phyloP scores from a whole-genome alignment of 2,113 vertebrate genomes.

The Cacatua alba region DNA sequence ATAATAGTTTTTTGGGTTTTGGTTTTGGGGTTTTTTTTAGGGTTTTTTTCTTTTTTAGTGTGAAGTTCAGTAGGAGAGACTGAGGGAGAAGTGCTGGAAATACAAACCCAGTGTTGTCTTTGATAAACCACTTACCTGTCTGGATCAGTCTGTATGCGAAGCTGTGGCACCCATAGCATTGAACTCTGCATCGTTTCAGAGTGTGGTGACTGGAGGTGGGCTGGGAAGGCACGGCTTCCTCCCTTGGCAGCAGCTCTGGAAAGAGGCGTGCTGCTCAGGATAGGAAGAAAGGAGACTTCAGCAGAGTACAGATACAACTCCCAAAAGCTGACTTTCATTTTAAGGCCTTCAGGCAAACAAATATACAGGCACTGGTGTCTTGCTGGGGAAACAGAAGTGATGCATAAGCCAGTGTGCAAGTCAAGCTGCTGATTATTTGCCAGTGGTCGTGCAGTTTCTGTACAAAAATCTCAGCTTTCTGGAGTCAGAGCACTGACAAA shows the following conservation, averaged over 20 bases:
- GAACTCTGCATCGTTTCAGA: rapidly evolving
- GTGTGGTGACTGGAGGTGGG: not conserved
- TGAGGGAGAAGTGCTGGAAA: not conserved
- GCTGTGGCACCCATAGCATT: rapidly evolving
- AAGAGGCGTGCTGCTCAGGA: not conserved
- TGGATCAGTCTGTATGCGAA: rapidly evolving
- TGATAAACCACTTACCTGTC: not conserved
- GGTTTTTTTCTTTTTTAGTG: not conserved
- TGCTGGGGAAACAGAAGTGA: not conserved
- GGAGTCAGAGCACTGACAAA: not conserved
- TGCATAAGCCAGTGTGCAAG: rapidly evolving
- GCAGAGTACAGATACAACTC: not conserved
- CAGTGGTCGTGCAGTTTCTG: not conserved
- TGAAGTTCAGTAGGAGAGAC: not conserved
- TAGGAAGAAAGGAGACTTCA: not conserved
- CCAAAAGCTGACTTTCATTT: not conserved
- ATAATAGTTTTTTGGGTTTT: not conserved
- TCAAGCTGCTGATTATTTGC: not conserved
- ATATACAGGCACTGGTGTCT: rapidly evolving
- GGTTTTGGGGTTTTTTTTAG: no score
- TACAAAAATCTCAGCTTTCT: not conserved
- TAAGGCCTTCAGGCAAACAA: not conserved
- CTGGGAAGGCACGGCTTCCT: not conserved
- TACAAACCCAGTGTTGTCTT: not conserved
- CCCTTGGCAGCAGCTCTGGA: not conserved